These are phyloP conservation scores for Penaeus chinensis DNA, from an alignment of 1,140 invertebrate genomes.

Conservation along the genomic window DNA sequence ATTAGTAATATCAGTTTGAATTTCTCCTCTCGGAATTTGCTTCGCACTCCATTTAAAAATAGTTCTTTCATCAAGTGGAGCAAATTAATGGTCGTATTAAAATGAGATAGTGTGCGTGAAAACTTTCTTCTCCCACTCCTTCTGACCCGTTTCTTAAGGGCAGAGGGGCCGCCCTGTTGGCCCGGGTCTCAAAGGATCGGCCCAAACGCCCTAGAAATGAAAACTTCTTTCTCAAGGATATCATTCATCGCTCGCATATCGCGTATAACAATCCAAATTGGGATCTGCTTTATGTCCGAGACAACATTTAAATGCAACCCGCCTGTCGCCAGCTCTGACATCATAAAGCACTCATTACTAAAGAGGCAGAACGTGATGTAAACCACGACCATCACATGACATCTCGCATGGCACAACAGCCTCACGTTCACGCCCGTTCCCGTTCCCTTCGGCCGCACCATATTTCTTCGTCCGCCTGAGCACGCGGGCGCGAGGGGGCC, in stretches of 20 bases:
- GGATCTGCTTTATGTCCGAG: background rate
- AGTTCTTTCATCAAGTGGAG: too few species aligned
- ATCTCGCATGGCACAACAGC: conserved; percentile 58
- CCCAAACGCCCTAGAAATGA: too few species aligned
- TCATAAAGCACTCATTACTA: conserved; percentile 55
- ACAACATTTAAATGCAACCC: conserved; percentile 44
- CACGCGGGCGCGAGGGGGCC: background rate
- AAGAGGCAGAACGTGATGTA: conserved; percentile 58
- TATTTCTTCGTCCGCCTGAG: conserved; percentile 12
- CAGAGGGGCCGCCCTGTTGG: too few species aligned
- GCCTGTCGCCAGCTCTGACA: conserved; percentile 52
- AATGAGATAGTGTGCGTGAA: too few species aligned
- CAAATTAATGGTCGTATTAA: too few species aligned
- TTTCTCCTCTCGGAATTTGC: too few species aligned
- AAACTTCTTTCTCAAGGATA: too few species aligned
- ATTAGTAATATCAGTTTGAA: too few species aligned
- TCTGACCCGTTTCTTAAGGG: too few species aligned
- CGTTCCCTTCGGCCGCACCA: conserved; percentile 23
- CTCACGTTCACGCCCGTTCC: background rate
- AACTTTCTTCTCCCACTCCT: too few species aligned
- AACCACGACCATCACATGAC: conserved; percentile 56
- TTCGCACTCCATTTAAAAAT: too few species aligned
- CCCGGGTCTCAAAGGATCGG: too few species aligned
- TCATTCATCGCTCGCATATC: background rate
- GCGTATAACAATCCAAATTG: conserved; percentile 18